phyloP scores from a whole-genome alignment of 2,797 vertebrate genomes.

The Pachyuromys duprasi region DNA sequence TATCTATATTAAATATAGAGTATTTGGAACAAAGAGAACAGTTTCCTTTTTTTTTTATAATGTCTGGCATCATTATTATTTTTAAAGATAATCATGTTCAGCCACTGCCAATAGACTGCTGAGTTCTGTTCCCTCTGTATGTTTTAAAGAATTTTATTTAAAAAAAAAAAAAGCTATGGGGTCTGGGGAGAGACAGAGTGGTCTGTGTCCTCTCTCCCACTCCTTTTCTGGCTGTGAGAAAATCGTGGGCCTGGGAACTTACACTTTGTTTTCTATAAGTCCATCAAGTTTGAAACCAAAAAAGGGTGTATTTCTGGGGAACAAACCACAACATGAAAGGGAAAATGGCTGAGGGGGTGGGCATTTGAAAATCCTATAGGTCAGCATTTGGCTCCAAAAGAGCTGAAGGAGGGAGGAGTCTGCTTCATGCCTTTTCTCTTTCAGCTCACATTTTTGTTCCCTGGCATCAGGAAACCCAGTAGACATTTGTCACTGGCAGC shows the following conservation, averaged over 20 bases:
- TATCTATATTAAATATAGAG: conserved; percentile 54
- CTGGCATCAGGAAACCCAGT: conserved; percentile 80
- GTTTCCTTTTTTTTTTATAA: conserved; percentile 74
- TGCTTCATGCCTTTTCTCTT: conserved; percentile 45
- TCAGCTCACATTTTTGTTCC: conserved; percentile 73
- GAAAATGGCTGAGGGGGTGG: background rate
- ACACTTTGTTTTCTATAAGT: conserved; percentile 60
- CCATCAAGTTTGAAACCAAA: conserved; percentile 47
- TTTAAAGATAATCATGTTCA: conserved; percentile 68
- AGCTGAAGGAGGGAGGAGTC: conserved; percentile 15
- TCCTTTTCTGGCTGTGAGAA: conserved; percentile 72
- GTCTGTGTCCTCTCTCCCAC: background rate
- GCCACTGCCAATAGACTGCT: conserved; percentile 24
- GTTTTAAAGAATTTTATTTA: conserved; percentile 70
- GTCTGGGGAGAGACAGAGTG: background rate
- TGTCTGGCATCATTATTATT: conserved; percentile 68
- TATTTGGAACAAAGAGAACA: conserved; percentile 59
- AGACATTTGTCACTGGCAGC: conserved; percentile 84
- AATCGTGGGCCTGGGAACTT: conserved; percentile 49
- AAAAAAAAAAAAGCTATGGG: background rate
- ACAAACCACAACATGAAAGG: conserved; percentile 24
- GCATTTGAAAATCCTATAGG: background rate
- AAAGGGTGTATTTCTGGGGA: conserved; percentile 55
- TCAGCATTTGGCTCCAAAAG: conserved; percentile 66
- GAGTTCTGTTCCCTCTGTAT: conserved; percentile 49